These are phyloP conservation scores for Alcis repandata DNA, from an alignment of 2,888 invertebrate species.

Conservation along the genomic window DNA sequence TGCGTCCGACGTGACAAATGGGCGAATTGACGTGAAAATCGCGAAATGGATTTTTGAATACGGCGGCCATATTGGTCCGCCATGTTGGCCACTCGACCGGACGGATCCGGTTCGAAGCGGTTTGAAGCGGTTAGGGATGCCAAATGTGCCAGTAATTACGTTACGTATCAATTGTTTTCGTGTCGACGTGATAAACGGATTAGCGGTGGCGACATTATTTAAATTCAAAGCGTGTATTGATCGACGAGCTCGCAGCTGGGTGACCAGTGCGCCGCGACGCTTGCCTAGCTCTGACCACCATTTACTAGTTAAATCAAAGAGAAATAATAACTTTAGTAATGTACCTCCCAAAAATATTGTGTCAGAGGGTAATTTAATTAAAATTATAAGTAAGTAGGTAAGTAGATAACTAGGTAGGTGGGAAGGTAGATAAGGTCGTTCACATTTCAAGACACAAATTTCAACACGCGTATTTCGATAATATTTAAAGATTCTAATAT, in stretches of 20 bases:
- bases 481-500: no score
- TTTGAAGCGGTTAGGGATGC: slow-evolving; percentile 52
- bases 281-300: no score
- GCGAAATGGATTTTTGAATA: slow-evolving; percentile 75
- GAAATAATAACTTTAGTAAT: no score
- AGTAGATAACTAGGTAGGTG: no score
- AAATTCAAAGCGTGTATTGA: neutral
- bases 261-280: no score
- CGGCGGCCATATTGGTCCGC: slow-evolving; percentile 66
- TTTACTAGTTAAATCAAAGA: no score
- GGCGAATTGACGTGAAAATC: slow-evolving; percentile 77
- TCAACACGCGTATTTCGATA: no score
- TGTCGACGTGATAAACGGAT: slow-evolving; percentile 41
- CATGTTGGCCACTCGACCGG: slow-evolving; percentile 65
- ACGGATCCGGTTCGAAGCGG: slow-evolving; percentile 55
- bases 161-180: slow-evolving; percentile 50
- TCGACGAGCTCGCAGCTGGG: neutral
- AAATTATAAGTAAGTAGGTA: no score
- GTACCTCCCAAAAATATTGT: no score
- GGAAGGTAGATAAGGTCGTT: no score
- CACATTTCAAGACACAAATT: no score
- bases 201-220: slow-evolving; percentile 2
- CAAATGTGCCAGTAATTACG: slow-evolving; percentile 65
- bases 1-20: slow-evolving; percentile 68
- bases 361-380: no score